These are phyloP conservation scores for Danio albolineatus DNA, from an alignment of 2,797 vertebrate genomes.

Conservation along the genomic window DNA sequence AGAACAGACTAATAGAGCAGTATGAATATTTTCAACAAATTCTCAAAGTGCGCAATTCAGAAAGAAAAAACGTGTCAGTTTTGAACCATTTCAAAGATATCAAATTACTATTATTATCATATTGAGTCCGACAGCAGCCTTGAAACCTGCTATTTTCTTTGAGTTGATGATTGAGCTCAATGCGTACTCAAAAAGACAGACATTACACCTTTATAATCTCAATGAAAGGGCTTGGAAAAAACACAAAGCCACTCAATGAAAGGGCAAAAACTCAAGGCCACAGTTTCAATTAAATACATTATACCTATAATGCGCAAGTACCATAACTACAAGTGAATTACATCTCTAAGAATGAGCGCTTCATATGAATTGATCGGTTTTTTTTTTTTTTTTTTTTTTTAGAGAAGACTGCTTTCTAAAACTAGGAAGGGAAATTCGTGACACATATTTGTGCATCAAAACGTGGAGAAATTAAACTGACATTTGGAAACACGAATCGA, in stretches of 20 bases:
- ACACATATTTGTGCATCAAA: background rate
- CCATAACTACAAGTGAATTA: background rate
- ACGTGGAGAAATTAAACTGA: background rate
- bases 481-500: background rate
- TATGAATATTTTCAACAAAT: background rate
- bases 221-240: background rate
- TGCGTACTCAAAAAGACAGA: background rate
- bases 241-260: background rate
- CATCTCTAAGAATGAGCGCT: background rate
- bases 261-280: background rate
- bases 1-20: background rate
- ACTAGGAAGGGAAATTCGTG: background rate
- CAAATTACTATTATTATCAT: constrained; percentile 11
- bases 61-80: background rate
- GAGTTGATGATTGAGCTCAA: background rate
- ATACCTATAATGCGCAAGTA: background rate
- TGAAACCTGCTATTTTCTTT: constrained; percentile 7
- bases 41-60: background rate
- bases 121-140: background rate
- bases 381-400: too few relatives aligned
- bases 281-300: background rate
- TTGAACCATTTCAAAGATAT: background rate
- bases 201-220: background rate
- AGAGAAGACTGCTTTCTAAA: too few relatives aligned
- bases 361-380: too few relatives aligned